A percentile compares a stretch with the other conserved stretches of the same genome.
These are phyloP conservation scores for Lycocerus yunnanus DNA, from an alignment of 2,888 invertebrate species.

Conservation along the genomic window DNA sequence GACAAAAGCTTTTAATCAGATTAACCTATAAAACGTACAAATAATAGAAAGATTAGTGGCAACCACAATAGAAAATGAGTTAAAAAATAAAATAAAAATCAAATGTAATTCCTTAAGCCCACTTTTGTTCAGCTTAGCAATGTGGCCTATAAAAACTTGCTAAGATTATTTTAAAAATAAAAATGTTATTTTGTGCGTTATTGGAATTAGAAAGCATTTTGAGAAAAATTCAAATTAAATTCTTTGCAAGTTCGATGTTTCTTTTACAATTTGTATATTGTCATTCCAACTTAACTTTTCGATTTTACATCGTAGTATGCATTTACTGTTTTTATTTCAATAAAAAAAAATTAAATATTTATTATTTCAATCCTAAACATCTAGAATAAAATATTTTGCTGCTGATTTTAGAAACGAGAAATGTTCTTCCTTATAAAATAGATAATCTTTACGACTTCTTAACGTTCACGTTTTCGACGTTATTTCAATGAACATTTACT, in stretches of 20 bases:
- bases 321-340: background rate
- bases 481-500: background rate
- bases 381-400: background rate
- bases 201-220: background rate
- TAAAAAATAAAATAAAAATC: background rate
- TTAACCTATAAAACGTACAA: background rate
- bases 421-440: background rate
- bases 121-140: background rate
- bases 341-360: background rate
- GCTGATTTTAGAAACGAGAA: background rate
- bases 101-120: background rate
- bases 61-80: background rate
- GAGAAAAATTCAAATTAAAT: background rate
- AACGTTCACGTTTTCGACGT: background rate
- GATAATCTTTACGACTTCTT: background rate
- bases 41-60: background rate
- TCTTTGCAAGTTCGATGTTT: background rate
- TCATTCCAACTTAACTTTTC: background rate
- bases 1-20: background rate
- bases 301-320: background rate
- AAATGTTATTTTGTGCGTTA: background rate
- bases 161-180: background rate
- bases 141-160: background rate
- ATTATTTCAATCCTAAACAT: background rate
- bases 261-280: background rate